A percentile compares a stretch with the other conserved stretches of the same genome.
phyloP scores from a whole-genome alignment of 1,140 invertebrate genomes.

The Heliconius eleuchia region DNA sequence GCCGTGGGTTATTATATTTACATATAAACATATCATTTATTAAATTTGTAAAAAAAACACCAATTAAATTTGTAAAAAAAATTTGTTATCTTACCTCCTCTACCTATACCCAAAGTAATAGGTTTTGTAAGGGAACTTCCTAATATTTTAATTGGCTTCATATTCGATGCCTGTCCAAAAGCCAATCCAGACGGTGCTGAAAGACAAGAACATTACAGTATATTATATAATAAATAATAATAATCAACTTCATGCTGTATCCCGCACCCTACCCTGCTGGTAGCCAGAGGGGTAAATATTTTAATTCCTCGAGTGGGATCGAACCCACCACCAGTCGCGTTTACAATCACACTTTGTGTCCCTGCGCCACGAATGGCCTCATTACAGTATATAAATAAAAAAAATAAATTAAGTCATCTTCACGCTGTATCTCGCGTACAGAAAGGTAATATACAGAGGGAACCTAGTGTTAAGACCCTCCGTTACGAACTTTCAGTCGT shows the following conservation, averaged over 20 bases:
- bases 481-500: no score
- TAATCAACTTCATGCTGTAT: neutral
- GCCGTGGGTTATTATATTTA: neutral
- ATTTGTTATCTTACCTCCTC: slow-evolving; percentile 43
- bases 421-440: no score
- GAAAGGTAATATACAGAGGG: no score
- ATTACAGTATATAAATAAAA: no score
- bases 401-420: neutral
- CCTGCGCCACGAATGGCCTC: no score
- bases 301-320: no score
- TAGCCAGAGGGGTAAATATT: no score
- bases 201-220: slow-evolving; percentile 23
- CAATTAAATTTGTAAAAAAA: neutral
- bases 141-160: slow-evolving; percentile 72
- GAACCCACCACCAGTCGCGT: no score
- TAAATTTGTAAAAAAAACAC: neutral
- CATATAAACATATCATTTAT: neutral
- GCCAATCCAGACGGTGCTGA: slow-evolving; percentile 65
- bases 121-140: slow-evolving; percentile 66
- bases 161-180: slow-evolving; percentile 65
- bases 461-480: no score
- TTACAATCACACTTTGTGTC: no score
- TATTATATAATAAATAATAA: neutral
- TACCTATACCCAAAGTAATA: slow-evolving; percentile 48
- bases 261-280: no score